A percentile compares a stretch with the other conserved stretches of the same genome.
phyloP scores from a whole-genome alignment of 2,113 vertebrate species.

The Rhinoderma darwinii region DNA sequence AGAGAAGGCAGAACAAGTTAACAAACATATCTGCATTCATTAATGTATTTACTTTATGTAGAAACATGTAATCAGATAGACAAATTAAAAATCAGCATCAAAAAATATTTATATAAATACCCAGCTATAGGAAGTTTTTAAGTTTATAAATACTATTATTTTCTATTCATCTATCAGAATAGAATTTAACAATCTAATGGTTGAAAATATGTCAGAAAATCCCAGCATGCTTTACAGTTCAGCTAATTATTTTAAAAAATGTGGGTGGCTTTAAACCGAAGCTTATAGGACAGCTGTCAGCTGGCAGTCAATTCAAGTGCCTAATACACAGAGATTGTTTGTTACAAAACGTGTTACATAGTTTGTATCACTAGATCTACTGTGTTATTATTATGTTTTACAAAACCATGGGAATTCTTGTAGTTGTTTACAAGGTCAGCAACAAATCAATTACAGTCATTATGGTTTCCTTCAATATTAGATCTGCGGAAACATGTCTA shows the following conservation, averaged over 20 bases:
- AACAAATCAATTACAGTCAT: neutral
- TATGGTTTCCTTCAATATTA: neutral
- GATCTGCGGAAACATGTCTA: neutral
- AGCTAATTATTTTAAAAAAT: constrained; percentile 30
- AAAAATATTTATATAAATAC: neutral
- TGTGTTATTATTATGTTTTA: neutral
- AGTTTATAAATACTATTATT: neutral
- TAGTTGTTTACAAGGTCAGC: neutral
- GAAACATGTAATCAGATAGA: neutral
- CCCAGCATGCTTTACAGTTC: neutral
- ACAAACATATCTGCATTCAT: too few species aligned
- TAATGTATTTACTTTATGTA: neutral
- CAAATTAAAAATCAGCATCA: neutral
- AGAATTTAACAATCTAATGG: neutral
- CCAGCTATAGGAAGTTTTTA: neutral
- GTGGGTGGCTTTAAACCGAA: constrained; percentile 22
- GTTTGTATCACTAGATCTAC: neutral
- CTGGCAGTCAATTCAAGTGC: neutral
- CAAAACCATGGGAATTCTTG: neutral
- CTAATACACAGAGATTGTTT: neutral
- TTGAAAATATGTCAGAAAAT: neutral
- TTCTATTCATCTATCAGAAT: neutral
- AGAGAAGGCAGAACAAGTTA: too few species aligned
- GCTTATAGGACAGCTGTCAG: constrained; percentile 19
- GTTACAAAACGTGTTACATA: neutral